Evolutionary conservation across 2,113 vertebrate genomes (phyloP).

Genomic region (Daboia siamensis): DNA sequence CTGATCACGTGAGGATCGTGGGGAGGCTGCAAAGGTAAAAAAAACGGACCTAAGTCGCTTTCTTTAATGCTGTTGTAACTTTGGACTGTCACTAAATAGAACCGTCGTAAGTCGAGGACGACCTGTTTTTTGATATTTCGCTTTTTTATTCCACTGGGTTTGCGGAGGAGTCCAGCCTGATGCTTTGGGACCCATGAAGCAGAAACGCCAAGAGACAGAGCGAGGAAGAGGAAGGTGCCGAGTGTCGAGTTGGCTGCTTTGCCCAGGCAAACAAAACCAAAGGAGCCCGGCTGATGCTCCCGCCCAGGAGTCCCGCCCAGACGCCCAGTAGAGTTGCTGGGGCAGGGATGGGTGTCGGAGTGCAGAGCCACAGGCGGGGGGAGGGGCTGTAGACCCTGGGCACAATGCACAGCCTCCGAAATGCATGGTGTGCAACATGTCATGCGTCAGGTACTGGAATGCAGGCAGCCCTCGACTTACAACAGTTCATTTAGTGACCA

Average conservation of each 20-base stretch:
- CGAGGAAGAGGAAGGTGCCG: neutral
- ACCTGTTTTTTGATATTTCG: neutral
- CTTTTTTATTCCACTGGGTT: neutral
- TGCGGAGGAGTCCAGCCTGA: neutral
- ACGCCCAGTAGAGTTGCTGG: no score
- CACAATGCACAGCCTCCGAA: neutral
- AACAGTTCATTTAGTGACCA: neutral
- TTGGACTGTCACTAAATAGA: neutral
- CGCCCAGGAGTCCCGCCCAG: neutral
- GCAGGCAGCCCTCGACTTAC: neutral
- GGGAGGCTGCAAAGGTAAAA: neutral
- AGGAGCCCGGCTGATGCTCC: neutral
- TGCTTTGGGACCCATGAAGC: neutral
- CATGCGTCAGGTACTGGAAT: neutral
- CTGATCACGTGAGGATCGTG: accelerated
- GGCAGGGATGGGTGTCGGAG: no score
- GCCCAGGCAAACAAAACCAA: no score
- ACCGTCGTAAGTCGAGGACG: neutral
- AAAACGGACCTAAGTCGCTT: neutral
- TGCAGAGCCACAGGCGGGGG: no score
- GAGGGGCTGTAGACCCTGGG: no score
- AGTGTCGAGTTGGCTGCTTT: neutral
- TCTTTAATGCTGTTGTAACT: neutral
- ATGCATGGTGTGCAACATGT: neutral
- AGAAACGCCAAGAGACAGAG: no score